phyloP scores from a whole-genome alignment of 2,113 vertebrate species.

The Epinephelus lanceolatus region DNA sequence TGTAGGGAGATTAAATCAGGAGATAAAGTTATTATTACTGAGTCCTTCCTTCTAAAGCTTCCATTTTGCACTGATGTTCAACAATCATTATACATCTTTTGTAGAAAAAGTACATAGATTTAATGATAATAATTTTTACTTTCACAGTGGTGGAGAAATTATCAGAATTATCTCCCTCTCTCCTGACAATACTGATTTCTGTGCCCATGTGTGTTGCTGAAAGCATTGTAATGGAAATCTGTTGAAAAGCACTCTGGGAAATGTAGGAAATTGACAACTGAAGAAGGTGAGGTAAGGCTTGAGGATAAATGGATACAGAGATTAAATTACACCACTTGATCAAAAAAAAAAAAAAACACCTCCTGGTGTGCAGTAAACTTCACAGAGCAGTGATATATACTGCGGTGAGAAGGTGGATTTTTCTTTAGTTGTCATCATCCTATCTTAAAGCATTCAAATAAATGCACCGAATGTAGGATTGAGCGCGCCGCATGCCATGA shows the following conservation, averaged over 20 bases:
- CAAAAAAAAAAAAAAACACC: conserved; percentile 29
- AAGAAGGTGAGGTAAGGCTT: neutral
- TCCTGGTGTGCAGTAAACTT: conserved; percentile 15
- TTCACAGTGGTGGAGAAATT: neutral
- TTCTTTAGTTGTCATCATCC: conserved; percentile 28
- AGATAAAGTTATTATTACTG: neutral
- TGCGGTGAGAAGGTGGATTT: neutral
- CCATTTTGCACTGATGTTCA: neutral
- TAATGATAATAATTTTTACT: neutral
- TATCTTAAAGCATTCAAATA: conserved; percentile 39
- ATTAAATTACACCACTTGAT: conserved; percentile 52
- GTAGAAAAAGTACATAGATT: neutral
- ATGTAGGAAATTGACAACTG: neutral
- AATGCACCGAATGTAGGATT: conserved; percentile 38
- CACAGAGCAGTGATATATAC: conserved; percentile 3
- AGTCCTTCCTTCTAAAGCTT: neutral
- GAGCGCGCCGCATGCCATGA: conserved; percentile 18
- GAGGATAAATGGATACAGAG: conserved; percentile 1
- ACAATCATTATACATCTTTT: neutral
- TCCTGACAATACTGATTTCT: neutral
- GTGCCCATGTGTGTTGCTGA: neutral
- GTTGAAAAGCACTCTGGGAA: neutral
- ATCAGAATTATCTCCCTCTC: neutral
- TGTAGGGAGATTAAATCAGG: neutral
- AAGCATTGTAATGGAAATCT: neutral